Conservation (phyloP, 1,140 invertebrate genomes). For the Heterodera carotae region DNA sequence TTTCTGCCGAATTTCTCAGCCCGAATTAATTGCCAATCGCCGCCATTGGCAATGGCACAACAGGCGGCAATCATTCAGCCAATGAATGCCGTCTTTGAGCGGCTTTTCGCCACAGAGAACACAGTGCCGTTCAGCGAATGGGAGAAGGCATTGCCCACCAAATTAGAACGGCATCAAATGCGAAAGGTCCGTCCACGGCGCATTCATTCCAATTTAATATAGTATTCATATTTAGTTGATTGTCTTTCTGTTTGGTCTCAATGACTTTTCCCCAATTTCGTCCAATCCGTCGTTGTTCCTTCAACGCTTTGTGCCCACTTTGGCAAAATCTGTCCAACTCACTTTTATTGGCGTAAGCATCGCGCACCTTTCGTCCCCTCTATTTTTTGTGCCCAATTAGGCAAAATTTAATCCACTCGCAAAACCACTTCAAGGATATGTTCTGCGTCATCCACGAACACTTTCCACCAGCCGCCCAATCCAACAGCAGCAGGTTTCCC, state of each 20-base stretch:
- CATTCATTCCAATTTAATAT: not conserved
- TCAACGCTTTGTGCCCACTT: constrained; percentile 17
- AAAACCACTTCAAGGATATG: constrained; percentile 31
- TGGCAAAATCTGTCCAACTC: constrained; percentile 34
- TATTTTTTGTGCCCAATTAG: no score
- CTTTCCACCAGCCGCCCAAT: constrained; percentile 1
- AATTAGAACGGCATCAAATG: constrained; percentile 41
- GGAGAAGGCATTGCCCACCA: constrained; percentile 43
- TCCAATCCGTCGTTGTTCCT: constrained; percentile 10
- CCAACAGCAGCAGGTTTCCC: constrained; percentile 34
- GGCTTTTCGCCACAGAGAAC: constrained; percentile 33
- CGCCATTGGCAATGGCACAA: not conserved
- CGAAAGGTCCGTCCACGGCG: constrained; percentile 22
- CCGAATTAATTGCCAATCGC: not conserved
- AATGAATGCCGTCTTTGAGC: constrained; percentile 35
- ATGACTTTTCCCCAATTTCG: constrained; percentile 27
- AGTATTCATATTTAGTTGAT: constrained; percentile 22
- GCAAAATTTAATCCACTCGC: no score
- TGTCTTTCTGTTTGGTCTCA: constrained; percentile 12
- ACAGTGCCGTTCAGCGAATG: constrained; percentile 36
- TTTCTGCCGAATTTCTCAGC: not conserved
- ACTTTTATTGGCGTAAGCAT: constrained; percentile 43
- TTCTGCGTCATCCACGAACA: constrained; percentile 49
- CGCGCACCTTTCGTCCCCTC: no score
- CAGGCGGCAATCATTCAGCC: constrained; percentile 32